Base-by-base conservation (phyloP, 1,140 invertebrate genomes). In the Ganaspis sp. region DNA sequence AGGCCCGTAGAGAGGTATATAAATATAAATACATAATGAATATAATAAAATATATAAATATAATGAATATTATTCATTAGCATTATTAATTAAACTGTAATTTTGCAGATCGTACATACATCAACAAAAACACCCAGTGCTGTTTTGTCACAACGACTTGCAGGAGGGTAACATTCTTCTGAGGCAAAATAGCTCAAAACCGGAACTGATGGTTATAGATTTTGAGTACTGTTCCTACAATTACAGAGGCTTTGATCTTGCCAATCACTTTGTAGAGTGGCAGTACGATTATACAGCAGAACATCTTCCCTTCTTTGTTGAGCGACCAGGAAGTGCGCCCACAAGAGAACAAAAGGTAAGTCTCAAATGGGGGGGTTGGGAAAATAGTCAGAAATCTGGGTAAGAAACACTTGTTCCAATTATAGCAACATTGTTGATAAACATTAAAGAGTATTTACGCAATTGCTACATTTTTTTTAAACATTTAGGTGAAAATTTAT, bases 81-180 rank as follows among this genome's bases (percentile, higher is more conserved):
- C 9, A 12, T 40, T 40, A 40, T 45, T 15, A n/a, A 15, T n/a
- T 45, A 17, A 54, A 64, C 34, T 37, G 45, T 75, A 42, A 38
- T 17, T 73, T 83, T 85, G n/a, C 37, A 90, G 90, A 73, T 85
- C 85, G 29, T 49, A 91, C 4, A 84, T 88, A 0, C 85, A 34
- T 23, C 87, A 86, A 0, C 92, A 94, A 0, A 92, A 94, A n/a
- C 96, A 96, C 75, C 96, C 97, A 0, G 97, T 99, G 1, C 95
- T 98, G 0, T 99, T 99, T 89, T 98, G 97, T 87, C 98, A 99
- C 90, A 99, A 99, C 89, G 98, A 99, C 87, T 92, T 99, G 88
- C 98, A 99, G 91, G 97, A 99, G 93, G 98, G 98, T 89, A 94
- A 94, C 84, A 94, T 94, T 74, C 86, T 94, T 0, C 79, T 94